Evolutionary conservation across 2,888 invertebrate species (phyloP).

Genomic region (Aporophyla nigra): DNA sequence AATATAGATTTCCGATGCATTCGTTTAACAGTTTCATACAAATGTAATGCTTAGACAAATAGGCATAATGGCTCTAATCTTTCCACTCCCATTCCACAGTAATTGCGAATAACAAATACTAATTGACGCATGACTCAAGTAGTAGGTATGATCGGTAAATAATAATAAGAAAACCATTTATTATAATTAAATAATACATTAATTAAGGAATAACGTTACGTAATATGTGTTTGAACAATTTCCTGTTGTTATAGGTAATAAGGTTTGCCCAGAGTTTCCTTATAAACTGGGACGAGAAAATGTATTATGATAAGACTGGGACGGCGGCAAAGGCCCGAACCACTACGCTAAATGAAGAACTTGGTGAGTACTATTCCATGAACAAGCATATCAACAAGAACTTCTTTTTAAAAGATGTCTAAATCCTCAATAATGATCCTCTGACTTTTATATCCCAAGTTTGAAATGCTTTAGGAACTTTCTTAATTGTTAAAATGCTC

Average conservation of each 20-base stretch:
- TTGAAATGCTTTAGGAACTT: not conserved
- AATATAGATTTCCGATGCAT: not conserved
- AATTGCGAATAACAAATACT: constrained; percentile 15
- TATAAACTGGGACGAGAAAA: constrained; percentile 99
- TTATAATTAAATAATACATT: not conserved
- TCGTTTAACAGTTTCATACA: not conserved
- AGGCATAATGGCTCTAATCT: not conserved
- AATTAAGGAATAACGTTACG: not conserved
- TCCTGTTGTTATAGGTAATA: constrained; percentile 94
- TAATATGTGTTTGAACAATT: constrained; percentile 6
- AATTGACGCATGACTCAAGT: constrained; percentile 21
- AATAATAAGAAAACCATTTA: not conserved
- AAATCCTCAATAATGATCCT: not conserved
- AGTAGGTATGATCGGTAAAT: not conserved
- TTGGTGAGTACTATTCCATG: constrained; percentile 89
- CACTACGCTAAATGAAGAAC: constrained; percentile 99
- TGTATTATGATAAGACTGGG: constrained; percentile 97
- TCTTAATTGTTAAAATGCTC: not conserved
- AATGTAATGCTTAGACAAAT: not conserved
- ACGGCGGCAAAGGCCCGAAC: constrained; percentile 98
- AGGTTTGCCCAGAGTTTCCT: constrained; percentile 99
- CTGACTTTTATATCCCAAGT: not conserved
- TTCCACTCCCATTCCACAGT: not conserved
- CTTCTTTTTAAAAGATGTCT: not conserved
- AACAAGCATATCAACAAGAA: not conserved